Evolutionary conservation across 2,888 invertebrate genomes (phyloP).

Genomic region (Tipula confusa): DNA sequence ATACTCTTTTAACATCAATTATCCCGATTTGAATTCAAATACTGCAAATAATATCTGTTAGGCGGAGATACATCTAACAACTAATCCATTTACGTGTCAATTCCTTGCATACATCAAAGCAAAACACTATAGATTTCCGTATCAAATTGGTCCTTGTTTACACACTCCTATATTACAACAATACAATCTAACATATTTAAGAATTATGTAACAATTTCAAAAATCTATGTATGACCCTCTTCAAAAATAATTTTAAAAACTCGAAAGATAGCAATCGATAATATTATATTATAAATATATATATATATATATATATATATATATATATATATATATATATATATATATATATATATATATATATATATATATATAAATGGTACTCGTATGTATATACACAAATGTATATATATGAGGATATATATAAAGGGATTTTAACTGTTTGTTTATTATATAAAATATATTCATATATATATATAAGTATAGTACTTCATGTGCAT

Average conservation of each 20-base stretch:
- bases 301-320: too few species aligned
- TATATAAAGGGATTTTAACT: neutral
- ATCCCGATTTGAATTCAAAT: neutral
- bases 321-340: neutral
- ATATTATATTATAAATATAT: neutral
- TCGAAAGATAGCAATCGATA: slow-evolving; percentile 25
- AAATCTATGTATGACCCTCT: neutral
- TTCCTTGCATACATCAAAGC: neutral
- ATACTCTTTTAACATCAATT: neutral
- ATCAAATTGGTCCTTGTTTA: slow-evolving; percentile 20
- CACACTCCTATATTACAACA: slow-evolving; percentile 7
- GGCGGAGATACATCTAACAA: neutral
- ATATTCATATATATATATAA: neutral
- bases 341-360: neutral
- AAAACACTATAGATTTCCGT: neutral
- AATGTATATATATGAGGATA: neutral
- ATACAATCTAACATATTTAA: neutral
- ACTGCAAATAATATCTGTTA: neutral
- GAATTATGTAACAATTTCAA: neutral
- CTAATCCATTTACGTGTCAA: slow-evolving; percentile 12
- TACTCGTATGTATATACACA: neutral
- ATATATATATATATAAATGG: neutral
- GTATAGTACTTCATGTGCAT: neutral
- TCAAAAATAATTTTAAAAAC: neutral
- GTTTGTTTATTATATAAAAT: neutral